Conservation (phyloP, 2,888 invertebrate species). For the Eupithecia abbreviata region DNA sequence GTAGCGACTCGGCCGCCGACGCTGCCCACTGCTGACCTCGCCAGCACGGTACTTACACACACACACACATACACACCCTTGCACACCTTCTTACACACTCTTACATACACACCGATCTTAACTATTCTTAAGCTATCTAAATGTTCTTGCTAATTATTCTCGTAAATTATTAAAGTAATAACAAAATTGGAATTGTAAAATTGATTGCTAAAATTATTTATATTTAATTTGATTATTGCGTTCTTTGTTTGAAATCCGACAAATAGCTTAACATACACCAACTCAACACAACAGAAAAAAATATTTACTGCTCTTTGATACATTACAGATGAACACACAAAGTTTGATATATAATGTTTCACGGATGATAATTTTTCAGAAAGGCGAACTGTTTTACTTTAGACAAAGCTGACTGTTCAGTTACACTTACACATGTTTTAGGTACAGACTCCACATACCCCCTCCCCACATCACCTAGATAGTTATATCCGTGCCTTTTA, state of each 20-base stretch:
- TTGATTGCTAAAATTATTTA: not conserved
- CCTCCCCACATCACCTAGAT: slow-evolving; percentile 62
- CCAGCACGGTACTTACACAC: slow-evolving; percentile 78
- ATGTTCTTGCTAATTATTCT: slow-evolving; percentile 1
- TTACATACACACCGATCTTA: slow-evolving; percentile 27
- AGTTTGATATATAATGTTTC: slow-evolving; percentile 24
- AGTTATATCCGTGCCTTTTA: slow-evolving; percentile 55
- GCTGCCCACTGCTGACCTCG: slow-evolving; percentile 70
- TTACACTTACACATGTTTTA: slow-evolving; percentile 59
- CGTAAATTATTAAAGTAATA: not conserved
- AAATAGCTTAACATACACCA: slow-evolving; percentile 24
- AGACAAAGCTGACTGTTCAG: slow-evolving; percentile 63
- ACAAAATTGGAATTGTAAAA: slow-evolving; percentile 7
- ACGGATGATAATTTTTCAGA: slow-evolving; percentile 39
- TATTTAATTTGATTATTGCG: not conserved
- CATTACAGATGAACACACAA: slow-evolving; percentile 43
- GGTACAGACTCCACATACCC: slow-evolving; percentile 68
- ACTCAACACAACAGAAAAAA: slow-evolving; percentile 34
- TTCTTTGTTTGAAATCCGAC: not conserved
- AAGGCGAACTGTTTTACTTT: slow-evolving; percentile 40
- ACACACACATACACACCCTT: slow-evolving; percentile 42
- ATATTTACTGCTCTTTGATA: slow-evolving; percentile 42
- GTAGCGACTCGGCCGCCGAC: slow-evolving; percentile 75
- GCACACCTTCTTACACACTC: slow-evolving; percentile 40
- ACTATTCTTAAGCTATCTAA: not conserved